These are phyloP conservation scores for Lophochroa leadbeateri DNA, from an alignment of 2,113 vertebrate genomes.

Conservation along the genomic window DNA sequence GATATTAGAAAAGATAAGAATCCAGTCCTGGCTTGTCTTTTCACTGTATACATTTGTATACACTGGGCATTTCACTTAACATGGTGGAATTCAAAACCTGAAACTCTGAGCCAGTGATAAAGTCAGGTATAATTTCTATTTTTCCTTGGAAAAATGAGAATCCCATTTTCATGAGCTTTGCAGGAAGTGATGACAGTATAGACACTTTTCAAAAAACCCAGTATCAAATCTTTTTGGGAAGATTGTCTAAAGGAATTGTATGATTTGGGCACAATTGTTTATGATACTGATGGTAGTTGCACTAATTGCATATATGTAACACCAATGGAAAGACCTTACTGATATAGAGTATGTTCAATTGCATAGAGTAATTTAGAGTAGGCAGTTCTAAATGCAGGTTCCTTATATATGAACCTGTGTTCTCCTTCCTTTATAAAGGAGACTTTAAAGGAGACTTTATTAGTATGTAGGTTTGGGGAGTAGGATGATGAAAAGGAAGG, in stretches of 20 bases:
- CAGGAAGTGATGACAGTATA: background rate
- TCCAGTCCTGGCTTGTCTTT: background rate
- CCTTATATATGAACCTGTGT: background rate
- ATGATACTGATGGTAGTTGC: background rate
- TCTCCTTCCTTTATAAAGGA: background rate
- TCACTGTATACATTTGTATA: background rate
- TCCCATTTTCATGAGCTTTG: background rate
- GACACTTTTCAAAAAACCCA: background rate
- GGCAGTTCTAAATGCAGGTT: background rate
- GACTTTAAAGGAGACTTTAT: background rate
- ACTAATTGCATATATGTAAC: background rate
- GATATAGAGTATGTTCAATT: background rate
- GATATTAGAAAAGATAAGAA: slow-evolving; percentile 2
- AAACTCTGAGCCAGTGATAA: slow-evolving; percentile 1
- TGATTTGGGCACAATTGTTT: background rate
- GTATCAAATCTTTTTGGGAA: background rate
- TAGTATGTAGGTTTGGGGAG: background rate
- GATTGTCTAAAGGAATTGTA: background rate
- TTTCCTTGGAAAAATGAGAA: background rate
- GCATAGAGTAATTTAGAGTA: background rate
- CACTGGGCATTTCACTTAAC: background rate
- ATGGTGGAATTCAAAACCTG: slow-evolving; percentile 33
- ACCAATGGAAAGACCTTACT: fast-evolving
- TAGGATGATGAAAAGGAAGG: background rate
- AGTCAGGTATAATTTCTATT: background rate